Evolutionary conservation across 2,888 invertebrate species (phyloP), one percentile per base, ranked within the genome.

Genomic region (Philaethria dido): DNA sequence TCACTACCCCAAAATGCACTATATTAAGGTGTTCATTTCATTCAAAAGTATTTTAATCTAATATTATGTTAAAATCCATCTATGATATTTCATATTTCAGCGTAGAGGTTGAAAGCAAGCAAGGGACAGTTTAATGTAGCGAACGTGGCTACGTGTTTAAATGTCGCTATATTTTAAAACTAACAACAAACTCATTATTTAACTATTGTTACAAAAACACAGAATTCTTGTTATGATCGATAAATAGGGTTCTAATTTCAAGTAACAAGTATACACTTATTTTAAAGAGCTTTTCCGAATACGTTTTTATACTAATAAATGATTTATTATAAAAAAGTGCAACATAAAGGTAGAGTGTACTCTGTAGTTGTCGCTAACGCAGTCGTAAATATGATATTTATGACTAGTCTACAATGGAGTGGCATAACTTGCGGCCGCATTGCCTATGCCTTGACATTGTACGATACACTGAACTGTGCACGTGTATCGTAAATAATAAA

Each of bases 401-500:
- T 87, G 87, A 81, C 84, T 84, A 85, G 85, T 88, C 85, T 85
- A 88, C 85, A 89, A 86, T 85, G 79, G 79, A 75, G 77, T 90
- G 90, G 84, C 86, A 87, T 89, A 89, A 90, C 75, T 76, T 77
- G 77, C 71, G 60, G 68, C 78, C 78, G 79, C 80, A 77, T 74
- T 75, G 74, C 45, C 77, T 74, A 78, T 76, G 86, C 92, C 92
- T 92, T 92, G 92, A 91, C 92, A 91, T 90, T 92, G 92, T 81
- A 82, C 87, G 82, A 86, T 83, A 84, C 83, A 84, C 78, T 86
- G 85, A 85, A 86, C 88, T 77, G 78, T 73, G 80, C 89, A 90
- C 92, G 89, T 90, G 90, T 83, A 89, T 85, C 83, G 82, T 87
- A 84, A 89, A 89, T 87, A 57, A 39, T 39, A 39, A 81, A 85